Evolutionary conservation across 2,888 invertebrate genomes (phyloP).

Genomic region (Drosophila affinis): DNA sequence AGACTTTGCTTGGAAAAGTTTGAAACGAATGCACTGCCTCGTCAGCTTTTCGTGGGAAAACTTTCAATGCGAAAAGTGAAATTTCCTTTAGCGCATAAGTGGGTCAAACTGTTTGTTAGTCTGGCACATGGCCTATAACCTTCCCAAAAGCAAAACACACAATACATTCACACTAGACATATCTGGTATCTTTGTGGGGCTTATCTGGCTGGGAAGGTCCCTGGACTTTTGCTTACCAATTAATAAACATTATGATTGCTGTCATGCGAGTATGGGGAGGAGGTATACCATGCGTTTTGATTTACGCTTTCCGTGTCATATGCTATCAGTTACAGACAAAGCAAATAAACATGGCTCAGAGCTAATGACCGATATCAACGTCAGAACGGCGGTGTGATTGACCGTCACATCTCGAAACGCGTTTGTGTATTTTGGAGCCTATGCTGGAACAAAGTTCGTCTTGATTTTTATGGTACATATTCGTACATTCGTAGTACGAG

Average conservation of each 20-base stretch:
- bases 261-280: conserved; percentile 14
- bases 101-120: conserved; percentile 20
- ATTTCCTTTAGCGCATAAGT: conserved; percentile 26
- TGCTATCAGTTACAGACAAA: conserved; percentile 64
- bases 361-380: conserved; percentile 68
- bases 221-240: conserved; percentile 43
- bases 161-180: background rate
- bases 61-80: conserved; percentile 41
- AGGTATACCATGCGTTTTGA: conserved; percentile 45
- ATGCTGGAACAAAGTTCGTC: conserved; percentile 12
- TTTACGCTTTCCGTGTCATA: conserved; percentile 50
- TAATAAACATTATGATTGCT: conserved; percentile 70
- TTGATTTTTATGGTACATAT: background rate
- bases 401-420: background rate
- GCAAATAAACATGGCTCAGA: conserved; percentile 47
- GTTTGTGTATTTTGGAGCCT: background rate
- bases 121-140: conserved; percentile 1
- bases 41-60: conserved; percentile 6
- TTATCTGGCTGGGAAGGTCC: conserved; percentile 29
- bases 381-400: conserved; percentile 20
- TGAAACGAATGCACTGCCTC: background rate
- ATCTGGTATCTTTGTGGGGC: background rate
- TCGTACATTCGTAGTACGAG: background rate
- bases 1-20: conserved; percentile 4
- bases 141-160: background rate